Conservation (phyloP, 1,140 invertebrate genomes). For the Leptinotarsa texana region DNA sequence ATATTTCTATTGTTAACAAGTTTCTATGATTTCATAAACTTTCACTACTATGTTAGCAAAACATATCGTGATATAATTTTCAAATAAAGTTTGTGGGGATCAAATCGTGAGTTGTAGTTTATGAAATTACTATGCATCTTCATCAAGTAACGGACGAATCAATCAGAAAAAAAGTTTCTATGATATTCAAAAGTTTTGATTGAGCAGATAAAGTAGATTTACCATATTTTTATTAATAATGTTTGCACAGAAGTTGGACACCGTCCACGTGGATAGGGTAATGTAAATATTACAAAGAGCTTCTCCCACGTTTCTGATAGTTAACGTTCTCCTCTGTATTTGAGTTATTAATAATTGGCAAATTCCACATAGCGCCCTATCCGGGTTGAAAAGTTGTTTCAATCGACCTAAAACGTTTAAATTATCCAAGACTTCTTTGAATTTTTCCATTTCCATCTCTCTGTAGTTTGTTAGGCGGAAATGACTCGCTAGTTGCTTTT, state of each 20-base stretch:
- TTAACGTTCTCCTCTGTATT: conserved; percentile 23
- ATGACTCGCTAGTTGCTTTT: conserved; percentile 4
- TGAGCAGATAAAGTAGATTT: conserved; percentile 18
- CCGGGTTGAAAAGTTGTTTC: neutral
- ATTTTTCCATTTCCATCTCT: neutral
- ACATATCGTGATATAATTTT: no score
- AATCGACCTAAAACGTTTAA: neutral
- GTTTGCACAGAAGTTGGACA: conserved; percentile 31
- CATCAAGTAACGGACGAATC: no score
- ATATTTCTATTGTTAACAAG: conserved; percentile 4
- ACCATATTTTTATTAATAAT: conserved; percentile 33
- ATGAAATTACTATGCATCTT: no score
- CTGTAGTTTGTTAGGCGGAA: conserved; percentile 9
- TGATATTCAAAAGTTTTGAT: neutral
- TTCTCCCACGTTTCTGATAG: conserved; percentile 25
- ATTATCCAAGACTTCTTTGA: conserved; percentile 9
- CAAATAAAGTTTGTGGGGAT: no score
- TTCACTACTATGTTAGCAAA: no score
- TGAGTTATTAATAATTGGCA: conserved; percentile 31
- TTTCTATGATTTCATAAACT: neutral
- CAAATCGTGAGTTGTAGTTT: no score
- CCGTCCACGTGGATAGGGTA: conserved; percentile 29
- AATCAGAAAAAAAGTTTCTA: neutral
- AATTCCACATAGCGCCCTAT: conserved; percentile 28
- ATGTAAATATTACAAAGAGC: conserved; percentile 34